Base-by-base conservation (phyloP, 1,140 invertebrate genomes). In the Zophobas atratus region DNA sequence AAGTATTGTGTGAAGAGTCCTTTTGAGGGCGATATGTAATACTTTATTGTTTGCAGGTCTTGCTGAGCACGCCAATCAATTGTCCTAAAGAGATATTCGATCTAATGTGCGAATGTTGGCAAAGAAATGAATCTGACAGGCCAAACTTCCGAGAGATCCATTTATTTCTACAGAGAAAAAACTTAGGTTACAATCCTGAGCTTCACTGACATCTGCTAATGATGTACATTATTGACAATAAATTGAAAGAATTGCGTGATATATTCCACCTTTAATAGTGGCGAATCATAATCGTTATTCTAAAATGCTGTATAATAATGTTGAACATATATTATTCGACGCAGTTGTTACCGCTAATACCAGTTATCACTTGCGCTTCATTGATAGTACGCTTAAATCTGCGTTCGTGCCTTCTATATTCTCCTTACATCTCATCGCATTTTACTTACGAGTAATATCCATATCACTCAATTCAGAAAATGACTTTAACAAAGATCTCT, bases 31-130 rank as follows among this genome's bases (percentile, higher is more conserved):
- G 43, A 76, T 60, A 76, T 76, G 56, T 43, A 57, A 57, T 46
- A 57, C 53, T 53, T 75, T 57, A 39, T 77, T 74, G 51, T 80
- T 86, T 87, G 6, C 88, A 93, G 91, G 89, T 91, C 77, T 89
- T 91, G 63, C 89, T 96, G 8, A 92, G 93, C 1, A 89, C 93
- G 75, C 96, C 95, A 35, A 91, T 93, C 81, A 94, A 91, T 74
- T 97, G 96, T 87, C 94, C 95, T 6, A 92, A 95, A 77, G 96
- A 97, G 86, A 94, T 98, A 76, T 98, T 96, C 87, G 96, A 97
- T 86, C 87, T 99, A 78, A 98, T 98, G 95, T 90, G 93, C 77
- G 95, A 97, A 84, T 98, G 97, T 86, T 99, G 97, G 97, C 95
- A 96, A 83, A 89, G 94, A 35, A 93, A 96, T 82, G 94, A 95